Conservation (phyloP, 2,797 vertebrate species). For the Mus minutoides region DNA sequence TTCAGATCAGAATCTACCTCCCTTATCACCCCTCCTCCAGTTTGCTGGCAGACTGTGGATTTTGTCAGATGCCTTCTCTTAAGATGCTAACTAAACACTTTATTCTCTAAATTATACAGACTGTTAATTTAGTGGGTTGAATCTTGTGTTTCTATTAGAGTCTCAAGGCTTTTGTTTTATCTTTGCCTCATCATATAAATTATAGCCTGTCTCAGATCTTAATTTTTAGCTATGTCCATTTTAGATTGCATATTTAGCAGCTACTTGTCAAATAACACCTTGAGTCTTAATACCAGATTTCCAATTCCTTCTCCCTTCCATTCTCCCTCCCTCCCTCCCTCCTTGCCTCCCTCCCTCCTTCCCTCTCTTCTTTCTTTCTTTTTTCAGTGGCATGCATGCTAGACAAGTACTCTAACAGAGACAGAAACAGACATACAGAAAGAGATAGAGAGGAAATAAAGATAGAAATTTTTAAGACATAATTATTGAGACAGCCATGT, state of each 20-base stretch:
- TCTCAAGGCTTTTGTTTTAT: background rate
- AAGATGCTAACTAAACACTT: background rate
- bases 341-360: background rate
- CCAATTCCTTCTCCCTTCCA: background rate
- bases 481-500: background rate
- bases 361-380: background rate
- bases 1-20: background rate
- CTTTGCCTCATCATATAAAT: background rate
- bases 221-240: background rate
- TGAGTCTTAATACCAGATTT: background rate
- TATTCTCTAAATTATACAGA: background rate
- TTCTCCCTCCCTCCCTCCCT: background rate
- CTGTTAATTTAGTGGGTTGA: background rate
- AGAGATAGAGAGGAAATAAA: background rate
- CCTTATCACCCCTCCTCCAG: background rate
- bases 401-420: background rate
- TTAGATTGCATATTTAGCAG: background rate
- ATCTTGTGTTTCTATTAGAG: background rate
- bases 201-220: background rate
- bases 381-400: background rate
- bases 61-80: slow-evolving; percentile 20
- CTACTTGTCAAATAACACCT: background rate
- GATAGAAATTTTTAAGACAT: background rate
- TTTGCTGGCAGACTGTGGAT: background rate
- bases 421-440: background rate